These are phyloP conservation scores for Alaudala cheleensis DNA, from an alignment of 2,113 vertebrate genomes.

Conservation along the genomic window DNA sequence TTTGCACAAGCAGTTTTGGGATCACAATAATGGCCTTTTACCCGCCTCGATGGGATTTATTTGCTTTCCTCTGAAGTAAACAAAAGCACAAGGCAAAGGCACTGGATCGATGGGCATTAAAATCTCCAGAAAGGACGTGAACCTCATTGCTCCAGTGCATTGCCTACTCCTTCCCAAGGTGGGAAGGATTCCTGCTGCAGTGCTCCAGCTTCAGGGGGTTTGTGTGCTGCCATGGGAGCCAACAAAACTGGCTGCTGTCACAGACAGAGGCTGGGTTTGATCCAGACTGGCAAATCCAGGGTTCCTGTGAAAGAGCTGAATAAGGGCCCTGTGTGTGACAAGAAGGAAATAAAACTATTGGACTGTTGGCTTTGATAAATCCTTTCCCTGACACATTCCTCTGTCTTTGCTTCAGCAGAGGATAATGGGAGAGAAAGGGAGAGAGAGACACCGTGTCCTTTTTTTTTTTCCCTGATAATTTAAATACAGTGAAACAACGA, in stretches of 20 bases:
- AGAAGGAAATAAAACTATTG: constrained; percentile 44
- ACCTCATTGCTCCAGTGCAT: background rate
- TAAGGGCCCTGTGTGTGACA: constrained; percentile 17
- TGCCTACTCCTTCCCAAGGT: background rate
- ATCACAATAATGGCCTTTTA: background rate
- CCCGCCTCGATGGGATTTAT: background rate
- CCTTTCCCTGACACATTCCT: constrained; percentile 17
- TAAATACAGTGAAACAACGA: constrained; percentile 40
- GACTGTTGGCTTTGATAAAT: constrained; percentile 57
- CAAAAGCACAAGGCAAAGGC: background rate
- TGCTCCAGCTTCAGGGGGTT: background rate
- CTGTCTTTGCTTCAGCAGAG: constrained; percentile 33
- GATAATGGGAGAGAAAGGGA: background rate
- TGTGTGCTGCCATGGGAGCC: background rate
- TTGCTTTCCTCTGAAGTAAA: background rate
- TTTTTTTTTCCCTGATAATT: background rate
- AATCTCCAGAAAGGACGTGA: background rate
- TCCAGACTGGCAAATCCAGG: background rate
- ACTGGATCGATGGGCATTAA: background rate
- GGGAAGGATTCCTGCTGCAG: background rate
- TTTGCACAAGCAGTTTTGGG: background rate
- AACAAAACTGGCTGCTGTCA: background rate
- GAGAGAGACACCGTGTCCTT: background rate
- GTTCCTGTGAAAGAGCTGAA: background rate
- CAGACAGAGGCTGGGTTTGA: background rate